These are phyloP conservation scores for Brachypalpus laphriformis DNA, from an alignment of 2,888 invertebrate genomes.

Conservation along the genomic window DNA sequence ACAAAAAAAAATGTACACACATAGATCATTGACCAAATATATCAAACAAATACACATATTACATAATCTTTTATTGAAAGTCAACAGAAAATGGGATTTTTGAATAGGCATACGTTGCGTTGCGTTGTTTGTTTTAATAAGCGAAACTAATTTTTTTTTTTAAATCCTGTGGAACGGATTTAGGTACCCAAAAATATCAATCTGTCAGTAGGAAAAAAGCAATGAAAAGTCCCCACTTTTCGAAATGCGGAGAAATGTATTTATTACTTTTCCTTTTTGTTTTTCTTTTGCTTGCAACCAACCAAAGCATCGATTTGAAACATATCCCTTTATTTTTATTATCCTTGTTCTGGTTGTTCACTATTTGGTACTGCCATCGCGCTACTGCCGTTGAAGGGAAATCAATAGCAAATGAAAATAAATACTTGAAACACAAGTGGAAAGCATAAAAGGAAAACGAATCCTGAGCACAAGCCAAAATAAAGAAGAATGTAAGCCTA, in stretches of 20 bases:
- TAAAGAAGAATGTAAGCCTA: conserved; percentile 18
- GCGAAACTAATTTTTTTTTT: conserved; percentile 10
- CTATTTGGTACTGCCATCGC: neutral
- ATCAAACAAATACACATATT: conserved; percentile 41
- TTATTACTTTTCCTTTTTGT: neutral
- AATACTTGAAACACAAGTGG: conserved; percentile 12
- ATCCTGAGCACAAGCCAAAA: conserved; percentile 8
- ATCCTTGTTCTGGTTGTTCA: conserved; percentile 1
- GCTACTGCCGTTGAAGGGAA: conserved; percentile 11
- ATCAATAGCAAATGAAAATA: conserved; percentile 44
- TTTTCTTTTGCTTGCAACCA: conserved; percentile 3
- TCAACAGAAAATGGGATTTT: conserved; percentile 30
- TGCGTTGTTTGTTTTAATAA: conserved; percentile 15
- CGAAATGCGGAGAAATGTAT: neutral
- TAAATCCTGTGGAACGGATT: conserved; percentile 16
- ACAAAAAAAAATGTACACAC: conserved; percentile 4
- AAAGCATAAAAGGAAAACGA: neutral
- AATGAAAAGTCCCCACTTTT: conserved; percentile 20
- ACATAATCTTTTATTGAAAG: conserved; percentile 21
- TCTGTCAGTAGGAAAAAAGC: conserved; percentile 10
- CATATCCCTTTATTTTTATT: neutral
- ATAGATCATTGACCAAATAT: conserved; percentile 48
- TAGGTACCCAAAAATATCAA: neutral
- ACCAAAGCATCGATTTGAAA: conserved; percentile 34
- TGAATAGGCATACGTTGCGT: neutral